These are phyloP conservation scores for Eristalis intricaria DNA, from an alignment of 2,888 invertebrate species.

Conservation along the genomic window DNA sequence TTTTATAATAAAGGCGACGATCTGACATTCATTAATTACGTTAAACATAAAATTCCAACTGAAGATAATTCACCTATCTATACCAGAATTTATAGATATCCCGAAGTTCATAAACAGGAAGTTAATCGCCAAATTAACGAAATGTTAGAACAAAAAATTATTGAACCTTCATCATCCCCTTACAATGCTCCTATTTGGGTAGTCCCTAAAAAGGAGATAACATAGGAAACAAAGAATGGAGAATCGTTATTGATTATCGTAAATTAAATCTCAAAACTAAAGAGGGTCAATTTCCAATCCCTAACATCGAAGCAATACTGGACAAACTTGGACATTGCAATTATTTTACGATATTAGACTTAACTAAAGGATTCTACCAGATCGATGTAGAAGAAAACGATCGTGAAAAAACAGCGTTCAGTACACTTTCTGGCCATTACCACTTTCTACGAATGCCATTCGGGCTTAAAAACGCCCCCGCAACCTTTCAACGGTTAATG, in stretches of 20 bases:
- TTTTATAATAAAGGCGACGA: no score
- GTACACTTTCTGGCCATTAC: not conserved
- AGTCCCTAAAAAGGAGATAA: conserved; percentile 5
- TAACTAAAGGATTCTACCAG: not conserved
- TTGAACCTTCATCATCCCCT: no score
- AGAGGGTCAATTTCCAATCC: not conserved
- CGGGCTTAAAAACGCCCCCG: not conserved
- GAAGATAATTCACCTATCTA: no score
- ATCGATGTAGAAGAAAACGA: not conserved
- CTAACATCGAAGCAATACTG: not conserved
- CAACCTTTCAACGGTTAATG: not conserved
- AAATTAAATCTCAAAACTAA: not conserved
- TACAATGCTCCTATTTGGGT: not conserved
- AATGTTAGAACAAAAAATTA: no score
- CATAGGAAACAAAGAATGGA: not conserved
- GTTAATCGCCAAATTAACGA: no score
- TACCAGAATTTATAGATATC: no score
- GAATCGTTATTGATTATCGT: not conserved
- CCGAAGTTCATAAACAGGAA: no score
- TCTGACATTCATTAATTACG: no score
- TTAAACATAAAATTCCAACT: no score
- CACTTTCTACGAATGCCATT: not conserved
- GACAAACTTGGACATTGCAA: not conserved
- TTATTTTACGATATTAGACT: not conserved
- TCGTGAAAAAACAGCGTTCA: not conserved